Percentiles rank a stretch among this genome's conserved stretches.
These are phyloP conservation scores for Emydura subglobosa DNA, from an alignment of 2,113 vertebrate species.

Conservation along the genomic window DNA sequence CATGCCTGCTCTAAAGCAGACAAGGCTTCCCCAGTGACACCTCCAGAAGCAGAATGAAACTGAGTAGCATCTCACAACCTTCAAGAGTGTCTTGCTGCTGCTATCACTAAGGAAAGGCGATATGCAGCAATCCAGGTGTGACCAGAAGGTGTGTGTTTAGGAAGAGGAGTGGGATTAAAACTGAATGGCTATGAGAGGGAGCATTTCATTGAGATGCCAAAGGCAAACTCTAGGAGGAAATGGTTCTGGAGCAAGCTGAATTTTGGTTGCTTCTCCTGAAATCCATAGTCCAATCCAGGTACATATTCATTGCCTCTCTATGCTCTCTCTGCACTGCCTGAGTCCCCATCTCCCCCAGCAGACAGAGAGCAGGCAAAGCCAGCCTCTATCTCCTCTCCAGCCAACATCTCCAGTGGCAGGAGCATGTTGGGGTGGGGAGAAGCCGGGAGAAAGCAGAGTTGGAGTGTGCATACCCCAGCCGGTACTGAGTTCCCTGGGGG, in stretches of 20 bases:
- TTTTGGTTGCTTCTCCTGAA: background rate
- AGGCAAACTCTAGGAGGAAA: background rate
- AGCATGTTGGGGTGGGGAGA: background rate
- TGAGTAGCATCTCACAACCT: background rate
- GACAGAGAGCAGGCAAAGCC: background rate
- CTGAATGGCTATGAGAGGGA: background rate
- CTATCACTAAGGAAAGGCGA: background rate
- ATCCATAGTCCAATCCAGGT: background rate
- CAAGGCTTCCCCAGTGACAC: background rate
- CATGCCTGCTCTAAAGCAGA: background rate
- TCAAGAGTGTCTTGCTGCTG: background rate
- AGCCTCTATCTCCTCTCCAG: background rate
- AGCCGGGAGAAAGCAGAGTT: too few relatives aligned
- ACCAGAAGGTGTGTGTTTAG: background rate
- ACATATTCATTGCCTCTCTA: background rate
- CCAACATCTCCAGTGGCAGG: background rate
- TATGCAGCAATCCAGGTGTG: background rate
- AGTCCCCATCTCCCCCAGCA: background rate
- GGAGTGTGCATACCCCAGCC: background rate
- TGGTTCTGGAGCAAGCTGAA: background rate
- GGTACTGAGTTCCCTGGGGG: background rate
- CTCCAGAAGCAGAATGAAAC: background rate
- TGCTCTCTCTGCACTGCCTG: background rate
- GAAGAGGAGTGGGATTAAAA: too few relatives aligned
- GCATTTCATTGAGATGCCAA: background rate